Evolutionary conservation across 1,140 invertebrate genomes (phyloP).

Genomic region (Orius laevigatus): DNA sequence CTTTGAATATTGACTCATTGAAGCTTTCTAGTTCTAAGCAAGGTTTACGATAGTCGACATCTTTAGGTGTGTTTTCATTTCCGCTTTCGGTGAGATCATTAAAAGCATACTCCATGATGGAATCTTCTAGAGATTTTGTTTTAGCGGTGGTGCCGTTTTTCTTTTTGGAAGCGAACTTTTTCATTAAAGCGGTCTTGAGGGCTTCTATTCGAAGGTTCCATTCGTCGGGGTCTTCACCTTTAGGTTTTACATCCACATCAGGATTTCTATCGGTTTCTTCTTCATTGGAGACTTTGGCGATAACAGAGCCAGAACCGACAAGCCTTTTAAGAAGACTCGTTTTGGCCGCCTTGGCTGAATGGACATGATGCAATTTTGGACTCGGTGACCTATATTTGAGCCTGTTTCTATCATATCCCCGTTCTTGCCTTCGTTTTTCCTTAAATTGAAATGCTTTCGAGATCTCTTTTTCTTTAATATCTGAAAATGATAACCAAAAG

Average conservation of each 20-base stretch:
- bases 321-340: slow-evolving; percentile 11
- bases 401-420: neutral
- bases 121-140: neutral
- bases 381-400: neutral
- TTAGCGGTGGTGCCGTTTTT: slow-evolving; percentile 6
- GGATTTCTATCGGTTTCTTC: neutral
- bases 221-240: slow-evolving; percentile 9
- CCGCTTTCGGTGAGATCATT: too few relatives aligned
- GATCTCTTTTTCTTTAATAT: neutral
- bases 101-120: slow-evolving; percentile 4
- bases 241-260: neutral
- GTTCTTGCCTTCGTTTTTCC: neutral
- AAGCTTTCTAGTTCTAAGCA: too few relatives aligned
- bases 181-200: slow-evolving; percentile 11
- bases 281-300: neutral
- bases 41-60: neutral
- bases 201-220: slow-evolving; percentile 7
- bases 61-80: neutral
- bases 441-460: neutral
- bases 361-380: neutral
- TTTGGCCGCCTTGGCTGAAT: neutral
- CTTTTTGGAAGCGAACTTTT: slow-evolving; percentile 7
- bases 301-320: slow-evolving; percentile 5
- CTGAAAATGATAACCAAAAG: neutral
- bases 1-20: too few relatives aligned